Percentiles rank a stretch among this genome's conserved stretches.
These are phyloP conservation scores for Trogon melanurus DNA, from an alignment of 2,113 vertebrate genomes.

Conservation along the genomic window DNA sequence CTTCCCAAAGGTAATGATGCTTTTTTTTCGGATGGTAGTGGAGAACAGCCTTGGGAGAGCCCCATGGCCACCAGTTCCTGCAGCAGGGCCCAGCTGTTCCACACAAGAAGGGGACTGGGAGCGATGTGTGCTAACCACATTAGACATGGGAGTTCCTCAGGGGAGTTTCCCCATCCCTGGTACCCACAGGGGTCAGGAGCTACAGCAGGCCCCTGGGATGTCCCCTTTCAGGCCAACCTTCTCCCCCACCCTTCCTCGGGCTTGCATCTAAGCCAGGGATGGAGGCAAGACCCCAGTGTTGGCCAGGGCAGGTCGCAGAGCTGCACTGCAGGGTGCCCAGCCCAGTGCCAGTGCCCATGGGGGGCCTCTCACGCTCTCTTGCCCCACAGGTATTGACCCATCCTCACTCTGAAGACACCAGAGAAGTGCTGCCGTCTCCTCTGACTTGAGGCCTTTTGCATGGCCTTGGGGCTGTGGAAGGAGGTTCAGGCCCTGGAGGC, in stretches of 20 bases:
- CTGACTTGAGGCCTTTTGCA: accelerated
- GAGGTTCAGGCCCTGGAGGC: not conserved
- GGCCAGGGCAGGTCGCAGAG: accelerated
- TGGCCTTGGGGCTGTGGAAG: not conserved
- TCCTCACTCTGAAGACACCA: conserved; percentile 30
- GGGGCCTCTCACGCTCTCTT: accelerated
- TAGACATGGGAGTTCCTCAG: too few species aligned
- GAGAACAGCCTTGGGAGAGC: not conserved
- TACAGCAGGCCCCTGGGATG: accelerated
- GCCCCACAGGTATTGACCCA: not conserved
- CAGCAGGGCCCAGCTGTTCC: not conserved
- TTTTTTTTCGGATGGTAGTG: not conserved
- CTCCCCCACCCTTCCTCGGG: not conserved
- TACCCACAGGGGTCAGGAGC: not conserved
- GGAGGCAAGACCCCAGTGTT: not conserved
- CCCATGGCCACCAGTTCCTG: not conserved
- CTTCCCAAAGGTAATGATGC: not conserved
- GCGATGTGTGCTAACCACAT: not conserved
- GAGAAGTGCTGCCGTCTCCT: not conserved
- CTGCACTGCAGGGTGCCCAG: not conserved
- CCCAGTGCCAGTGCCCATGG: accelerated
- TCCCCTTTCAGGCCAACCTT: not conserved
- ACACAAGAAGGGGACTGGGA: not conserved
- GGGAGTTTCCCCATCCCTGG: not conserved
- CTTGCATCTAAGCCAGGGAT: not conserved